Conservation (phyloP, 1,140 invertebrate species). For the Nasonia vitripennis region DNA sequence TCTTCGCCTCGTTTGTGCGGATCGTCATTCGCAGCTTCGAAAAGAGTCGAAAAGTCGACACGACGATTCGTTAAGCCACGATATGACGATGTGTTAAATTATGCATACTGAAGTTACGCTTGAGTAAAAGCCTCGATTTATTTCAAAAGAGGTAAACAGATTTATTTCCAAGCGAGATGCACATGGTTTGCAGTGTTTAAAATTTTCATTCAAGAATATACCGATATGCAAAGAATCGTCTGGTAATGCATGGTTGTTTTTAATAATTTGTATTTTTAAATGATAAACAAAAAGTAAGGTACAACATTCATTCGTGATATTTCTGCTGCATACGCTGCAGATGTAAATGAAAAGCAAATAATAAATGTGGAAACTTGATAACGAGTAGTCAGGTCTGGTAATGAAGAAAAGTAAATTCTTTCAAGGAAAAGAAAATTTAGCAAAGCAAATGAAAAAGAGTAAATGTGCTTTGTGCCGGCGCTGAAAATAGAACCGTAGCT, state of each 20-base stretch:
- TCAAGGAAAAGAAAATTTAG: neutral
- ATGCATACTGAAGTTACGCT: neutral
- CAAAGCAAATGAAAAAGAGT: constrained; percentile 11
- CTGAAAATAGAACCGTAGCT: constrained; percentile 70
- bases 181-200: neutral
- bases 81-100: neutral
- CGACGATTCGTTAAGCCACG: neutral
- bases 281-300: neutral
- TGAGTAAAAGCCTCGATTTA: neutral
- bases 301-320: no score
- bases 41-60: neutral
- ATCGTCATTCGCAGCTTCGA: neutral
- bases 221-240: neutral
- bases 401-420: neutral
- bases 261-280: neutral
- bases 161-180: neutral
- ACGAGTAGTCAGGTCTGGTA: neutral
- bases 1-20: constrained; percentile 1
- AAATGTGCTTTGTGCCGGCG: constrained; percentile 51
- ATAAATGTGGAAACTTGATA: neutral
- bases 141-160: neutral
- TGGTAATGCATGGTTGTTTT: neutral
- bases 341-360: neutral
- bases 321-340: no score
- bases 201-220: neutral